phyloP scores from a whole-genome alignment of 2,113 vertebrate species.

The Sakesphorus luctuosus region DNA sequence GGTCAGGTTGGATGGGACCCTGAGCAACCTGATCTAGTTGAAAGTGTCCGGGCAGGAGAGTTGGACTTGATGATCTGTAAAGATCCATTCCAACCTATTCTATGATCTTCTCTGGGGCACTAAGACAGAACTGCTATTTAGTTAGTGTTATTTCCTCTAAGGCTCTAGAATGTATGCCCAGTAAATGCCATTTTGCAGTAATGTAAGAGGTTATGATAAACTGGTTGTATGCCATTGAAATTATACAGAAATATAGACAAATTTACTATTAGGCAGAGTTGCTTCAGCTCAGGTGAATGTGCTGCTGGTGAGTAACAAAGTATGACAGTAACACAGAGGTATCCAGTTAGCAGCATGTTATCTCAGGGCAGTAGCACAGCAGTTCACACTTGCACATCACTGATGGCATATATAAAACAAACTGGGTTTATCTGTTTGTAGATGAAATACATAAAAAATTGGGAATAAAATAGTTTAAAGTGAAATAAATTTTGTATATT shows the following conservation, averaged over 20 bases:
- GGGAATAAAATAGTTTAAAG: background rate
- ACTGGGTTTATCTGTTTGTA: background rate
- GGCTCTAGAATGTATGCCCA: background rate
- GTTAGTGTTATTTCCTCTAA: background rate
- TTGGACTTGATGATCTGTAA: background rate
- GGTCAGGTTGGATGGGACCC: background rate
- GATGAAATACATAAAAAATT: background rate
- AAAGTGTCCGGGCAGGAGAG: background rate
- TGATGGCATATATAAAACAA: background rate
- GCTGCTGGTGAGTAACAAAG: background rate
- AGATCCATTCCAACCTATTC: background rate
- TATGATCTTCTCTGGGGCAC: background rate
- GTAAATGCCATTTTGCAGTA: background rate
- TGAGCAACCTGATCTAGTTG: background rate
- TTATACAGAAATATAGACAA: background rate
- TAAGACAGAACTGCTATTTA: background rate
- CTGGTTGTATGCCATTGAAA: background rate
- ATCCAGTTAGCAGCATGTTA: background rate
- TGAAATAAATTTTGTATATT: background rate
- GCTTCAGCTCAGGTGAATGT: background rate
- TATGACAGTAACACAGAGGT: background rate
- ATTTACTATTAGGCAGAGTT: background rate
- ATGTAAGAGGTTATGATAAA: background rate
- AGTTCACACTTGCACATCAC: background rate
- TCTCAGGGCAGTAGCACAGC: background rate